Evolutionary conservation across 2,797 vertebrate genomes (phyloP).

Genomic region (Lates japonicus): DNA sequence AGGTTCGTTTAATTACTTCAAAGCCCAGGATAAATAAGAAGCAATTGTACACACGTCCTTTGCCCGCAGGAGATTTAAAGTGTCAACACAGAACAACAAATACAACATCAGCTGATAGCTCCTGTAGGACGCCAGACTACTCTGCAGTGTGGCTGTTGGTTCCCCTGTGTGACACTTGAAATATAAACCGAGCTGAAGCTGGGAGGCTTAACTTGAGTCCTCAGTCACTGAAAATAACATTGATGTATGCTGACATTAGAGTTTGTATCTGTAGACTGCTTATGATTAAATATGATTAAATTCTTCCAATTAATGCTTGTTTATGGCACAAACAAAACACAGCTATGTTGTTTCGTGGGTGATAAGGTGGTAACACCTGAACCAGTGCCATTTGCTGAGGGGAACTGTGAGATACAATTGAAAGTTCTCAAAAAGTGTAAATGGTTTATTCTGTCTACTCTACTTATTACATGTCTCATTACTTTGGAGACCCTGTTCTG

Average conservation of each 20-base stretch:
- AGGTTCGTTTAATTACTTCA: slow-evolving; percentile 51
- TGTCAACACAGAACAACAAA: slow-evolving; percentile 23
- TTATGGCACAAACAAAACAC: neutral
- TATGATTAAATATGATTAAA: neutral
- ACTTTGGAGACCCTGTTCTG: too few relatives aligned
- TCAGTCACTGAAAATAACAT: neutral
- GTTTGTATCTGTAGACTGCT: neutral
- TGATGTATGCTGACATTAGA: neutral
- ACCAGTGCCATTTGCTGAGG: too few relatives aligned
- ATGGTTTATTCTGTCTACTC: too few relatives aligned
- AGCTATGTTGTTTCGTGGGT: too few relatives aligned
- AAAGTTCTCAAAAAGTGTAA: too few relatives aligned
- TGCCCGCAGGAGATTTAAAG: slow-evolving; percentile 16
- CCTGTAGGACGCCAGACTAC: neutral
- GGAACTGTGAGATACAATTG: too few relatives aligned
- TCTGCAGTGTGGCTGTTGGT: neutral
- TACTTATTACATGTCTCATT: too few relatives aligned
- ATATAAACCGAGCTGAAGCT: neutral
- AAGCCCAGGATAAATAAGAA: slow-evolving; percentile 54
- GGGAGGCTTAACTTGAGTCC: neutral
- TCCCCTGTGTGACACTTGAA: neutral
- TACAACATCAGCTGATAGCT: slow-evolving; percentile 15
- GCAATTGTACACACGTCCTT: neutral
- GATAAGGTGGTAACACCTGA: too few relatives aligned
- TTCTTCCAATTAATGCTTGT: neutral